A percentile compares a stretch with the other conserved stretches of the same genome.
Conservation (phyloP, 2,797 vertebrate species). For the Micropoecilia bifurca region DNA sequence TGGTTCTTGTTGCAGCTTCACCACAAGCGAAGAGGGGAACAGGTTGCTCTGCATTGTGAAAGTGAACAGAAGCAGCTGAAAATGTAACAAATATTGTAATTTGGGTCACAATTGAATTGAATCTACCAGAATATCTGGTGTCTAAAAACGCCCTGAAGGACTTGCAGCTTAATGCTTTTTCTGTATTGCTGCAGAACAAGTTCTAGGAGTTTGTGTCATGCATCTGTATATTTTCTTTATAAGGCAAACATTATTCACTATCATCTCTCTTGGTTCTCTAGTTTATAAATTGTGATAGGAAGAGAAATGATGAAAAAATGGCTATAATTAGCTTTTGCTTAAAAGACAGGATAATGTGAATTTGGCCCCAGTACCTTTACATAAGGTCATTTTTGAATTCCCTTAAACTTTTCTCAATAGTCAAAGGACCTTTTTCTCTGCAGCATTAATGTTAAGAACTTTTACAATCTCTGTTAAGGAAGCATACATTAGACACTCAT, state of each 20-base stretch:
- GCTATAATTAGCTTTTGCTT: constrained; percentile 73
- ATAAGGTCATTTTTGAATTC: background rate
- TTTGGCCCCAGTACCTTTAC: background rate
- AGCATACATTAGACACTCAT: constrained; percentile 40
- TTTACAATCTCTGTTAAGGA: background rate
- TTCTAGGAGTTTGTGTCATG: constrained; percentile 1
- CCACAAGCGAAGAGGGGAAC: too few relatives aligned
- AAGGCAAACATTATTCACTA: background rate
- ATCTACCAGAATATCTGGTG: too few relatives aligned
- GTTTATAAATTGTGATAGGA: constrained; percentile 71
- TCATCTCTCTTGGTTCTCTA: constrained; percentile 42
- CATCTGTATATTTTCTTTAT: background rate
- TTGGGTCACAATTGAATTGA: too few relatives aligned
- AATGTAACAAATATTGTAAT: too few relatives aligned
- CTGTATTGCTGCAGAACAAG: background rate
- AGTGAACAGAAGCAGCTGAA: too few relatives aligned
- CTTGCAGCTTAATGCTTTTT: background rate
- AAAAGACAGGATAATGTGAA: constrained; percentile 85
- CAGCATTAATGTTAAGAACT: background rate
- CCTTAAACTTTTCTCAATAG: constrained; percentile 2
- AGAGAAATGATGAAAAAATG: constrained; percentile 75
- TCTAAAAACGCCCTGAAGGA: background rate
- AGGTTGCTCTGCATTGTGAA: too few relatives aligned
- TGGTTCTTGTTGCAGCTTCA: too few relatives aligned
- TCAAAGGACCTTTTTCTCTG: background rate